Conservation (phyloP, 2,888 invertebrate genomes). For the Sclerodermus sp. region DNA sequence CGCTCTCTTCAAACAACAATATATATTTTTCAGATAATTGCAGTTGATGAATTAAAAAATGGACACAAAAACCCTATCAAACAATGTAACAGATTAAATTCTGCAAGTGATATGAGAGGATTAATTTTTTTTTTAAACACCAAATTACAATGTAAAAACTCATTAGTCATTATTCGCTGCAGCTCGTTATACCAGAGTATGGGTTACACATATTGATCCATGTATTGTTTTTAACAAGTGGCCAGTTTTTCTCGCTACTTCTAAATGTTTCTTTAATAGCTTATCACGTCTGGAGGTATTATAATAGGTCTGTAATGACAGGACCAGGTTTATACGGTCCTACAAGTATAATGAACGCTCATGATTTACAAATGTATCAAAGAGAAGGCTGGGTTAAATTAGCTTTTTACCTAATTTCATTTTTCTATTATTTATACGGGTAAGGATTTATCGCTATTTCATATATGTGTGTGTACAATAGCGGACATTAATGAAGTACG, state of each 20-base stretch:
- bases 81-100: slow-evolving; percentile 96
- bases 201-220: slow-evolving; percentile 88
- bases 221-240: slow-evolving; percentile 84
- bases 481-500: too few relatives aligned
- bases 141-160: not conserved
- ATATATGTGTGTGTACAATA: too few relatives aligned
- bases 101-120: slow-evolving; percentile 69
- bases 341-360: slow-evolving; percentile 96
- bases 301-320: slow-evolving; percentile 92
- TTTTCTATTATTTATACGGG: slow-evolving; percentile 99
- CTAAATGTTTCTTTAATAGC: slow-evolving; percentile 89
- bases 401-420: slow-evolving; percentile 95
- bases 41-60: slow-evolving; percentile 98
- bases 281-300: slow-evolving; percentile 94
- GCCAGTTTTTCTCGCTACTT: slow-evolving; percentile 87
- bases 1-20: too few relatives aligned
- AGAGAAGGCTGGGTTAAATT: slow-evolving; percentile 98
- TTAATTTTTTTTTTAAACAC: not conserved
- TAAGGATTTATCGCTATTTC: too few relatives aligned
- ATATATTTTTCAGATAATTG: slow-evolving; percentile 86
- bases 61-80: slow-evolving; percentile 99
- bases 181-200: slow-evolving; percentile 98
- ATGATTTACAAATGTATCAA: slow-evolving; percentile 87
- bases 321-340: slow-evolving; percentile 96
- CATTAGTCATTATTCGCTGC: slow-evolving; percentile 43